Conservation (phyloP, 2,797 vertebrate genomes). For the Peromyscus eremicus region DNA sequence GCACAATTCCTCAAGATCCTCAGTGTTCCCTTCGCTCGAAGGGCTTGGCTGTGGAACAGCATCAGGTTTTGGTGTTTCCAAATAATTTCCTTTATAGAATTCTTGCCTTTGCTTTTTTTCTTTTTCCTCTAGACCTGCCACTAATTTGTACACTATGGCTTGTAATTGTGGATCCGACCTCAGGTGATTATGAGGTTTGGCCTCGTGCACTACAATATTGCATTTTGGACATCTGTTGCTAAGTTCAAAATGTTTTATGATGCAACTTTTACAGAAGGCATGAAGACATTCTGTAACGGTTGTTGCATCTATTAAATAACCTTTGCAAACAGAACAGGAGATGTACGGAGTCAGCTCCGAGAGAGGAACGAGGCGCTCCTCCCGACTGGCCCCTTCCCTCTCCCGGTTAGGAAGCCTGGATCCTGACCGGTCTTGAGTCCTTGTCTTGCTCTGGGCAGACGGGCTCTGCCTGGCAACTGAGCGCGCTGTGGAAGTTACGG, state of each 20-base stretch:
- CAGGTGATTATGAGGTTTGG: constrained; percentile 97
- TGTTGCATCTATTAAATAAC: constrained; percentile 97
- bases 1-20: constrained; percentile 91
- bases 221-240: constrained; percentile 98
- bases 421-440: no score
- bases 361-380: constrained; percentile 92
- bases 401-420: neutral
- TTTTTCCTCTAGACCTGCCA: constrained; percentile 94
- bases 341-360: constrained; percentile 95
- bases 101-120: constrained; percentile 93
- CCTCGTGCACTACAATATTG: constrained; percentile 95
- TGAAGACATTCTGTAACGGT: constrained; percentile 99
- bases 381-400: neutral
- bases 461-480: neutral
- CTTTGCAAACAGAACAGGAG: constrained; percentile 95
- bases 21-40: constrained; percentile 88
- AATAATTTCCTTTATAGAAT: constrained; percentile 94
- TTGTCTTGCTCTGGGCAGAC: neutral
- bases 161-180: constrained; percentile 97
- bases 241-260: constrained; percentile 97
- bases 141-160: constrained; percentile 98
- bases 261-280: constrained; percentile 99
- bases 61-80: constrained; percentile 94
- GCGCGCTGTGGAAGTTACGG: no score
- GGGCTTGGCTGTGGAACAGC: constrained; percentile 87